Base-by-base conservation (phyloP, 2,888 invertebrate genomes). In the Enoplolaimus lenunculus region DNA sequence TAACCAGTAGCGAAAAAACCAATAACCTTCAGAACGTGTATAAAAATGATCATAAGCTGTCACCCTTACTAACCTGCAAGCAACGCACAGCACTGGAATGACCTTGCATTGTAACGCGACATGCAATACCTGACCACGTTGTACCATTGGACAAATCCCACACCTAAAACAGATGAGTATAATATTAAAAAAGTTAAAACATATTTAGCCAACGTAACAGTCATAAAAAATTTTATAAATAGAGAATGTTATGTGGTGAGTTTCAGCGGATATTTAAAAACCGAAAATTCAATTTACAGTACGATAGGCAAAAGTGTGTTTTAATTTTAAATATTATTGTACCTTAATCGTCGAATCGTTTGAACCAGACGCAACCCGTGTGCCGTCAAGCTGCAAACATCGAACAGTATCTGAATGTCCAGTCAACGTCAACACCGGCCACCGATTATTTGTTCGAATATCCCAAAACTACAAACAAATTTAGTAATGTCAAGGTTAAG, bases 61-160 rank as follows among this genome's bases (percentile, higher is more conserved):
- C 45, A 45, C 7, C 45, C 7, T 45, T 13, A 60, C 31, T 74
- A 72, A 84, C 84, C 80, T 84, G 83, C 29, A 84, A 76, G 77
- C 84, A 84, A 7, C 84, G 75, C 33, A 84, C 84, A 45, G 82
- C 82, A 72, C 84, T 82, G 3, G 78, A 76, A 75, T 84, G 84
- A 1, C 84, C 84, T 31, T 82, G 78, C 83, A 84, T 83, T n/a
- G 84, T 84, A 34, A 83, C 83, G 73, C 82, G 83, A 75, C 84
- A 84, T 1, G 83, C 84, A 68, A 85, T 84, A 73, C 83, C 83
- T 1, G 83, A 83, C 83, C 83, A 84, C 72, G 80, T 79, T 64
- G 80, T 80, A 66, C 82, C 80, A 13, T 81, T 81, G 28, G 82
- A 81, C 71, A 83, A 75, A 75, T 83, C 83, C 83, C 83, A 83